These are phyloP conservation scores for Uloborus diversus DNA, from an alignment of 1,140 invertebrate genomes.

Conservation along the genomic window DNA sequence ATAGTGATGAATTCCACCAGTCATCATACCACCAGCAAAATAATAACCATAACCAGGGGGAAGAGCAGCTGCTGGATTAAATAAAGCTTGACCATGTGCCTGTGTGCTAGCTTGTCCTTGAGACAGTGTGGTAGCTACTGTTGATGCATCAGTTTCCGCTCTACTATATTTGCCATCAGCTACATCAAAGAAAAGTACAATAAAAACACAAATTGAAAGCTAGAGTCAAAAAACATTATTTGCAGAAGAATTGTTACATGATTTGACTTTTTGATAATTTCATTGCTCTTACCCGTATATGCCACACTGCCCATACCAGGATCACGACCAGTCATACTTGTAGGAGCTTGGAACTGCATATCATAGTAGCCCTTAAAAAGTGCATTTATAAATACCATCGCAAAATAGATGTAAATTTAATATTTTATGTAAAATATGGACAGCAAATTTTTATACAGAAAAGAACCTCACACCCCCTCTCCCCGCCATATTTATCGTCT, in stretches of 20 bases:
- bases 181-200: slow-evolving; percentile 59
- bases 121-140: slow-evolving; percentile 78
- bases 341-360: slow-evolving; percentile 74
- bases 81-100: slow-evolving; percentile 67
- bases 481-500: no score
- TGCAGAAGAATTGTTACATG: background rate
- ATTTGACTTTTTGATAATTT: background rate
- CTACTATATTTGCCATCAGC: slow-evolving; percentile 78
- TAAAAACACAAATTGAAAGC: background rate
- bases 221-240: background rate
- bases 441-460: no score
- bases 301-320: slow-evolving; percentile 74
- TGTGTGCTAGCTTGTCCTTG: slow-evolving; percentile 74
- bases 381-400: no score
- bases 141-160: slow-evolving; percentile 83
- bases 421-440: no score
- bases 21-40: slow-evolving; percentile 72
- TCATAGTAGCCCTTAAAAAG: slow-evolving; percentile 71
- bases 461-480: no score
- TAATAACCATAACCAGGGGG: slow-evolving; percentile 77
- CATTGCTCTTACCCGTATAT: slow-evolving; percentile 71
- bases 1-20: slow-evolving; percentile 77
- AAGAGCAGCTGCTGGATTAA: slow-evolving; percentile 65
- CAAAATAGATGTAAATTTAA: no score
- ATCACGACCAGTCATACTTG: slow-evolving; percentile 73